Conservation (phyloP, 2,888 invertebrate species). For the Tipula confusa region DNA sequence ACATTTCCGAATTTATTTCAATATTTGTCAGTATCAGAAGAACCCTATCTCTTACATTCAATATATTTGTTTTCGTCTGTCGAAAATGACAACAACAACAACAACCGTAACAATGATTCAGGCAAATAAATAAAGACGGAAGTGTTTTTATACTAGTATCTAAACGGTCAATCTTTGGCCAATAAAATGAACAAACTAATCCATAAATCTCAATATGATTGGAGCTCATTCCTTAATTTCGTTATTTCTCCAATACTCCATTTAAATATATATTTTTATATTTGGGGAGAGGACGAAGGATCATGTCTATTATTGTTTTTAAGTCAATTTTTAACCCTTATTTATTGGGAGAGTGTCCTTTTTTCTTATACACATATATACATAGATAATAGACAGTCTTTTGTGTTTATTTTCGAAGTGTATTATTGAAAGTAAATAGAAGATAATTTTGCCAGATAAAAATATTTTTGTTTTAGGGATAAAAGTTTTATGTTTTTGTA, state of each 20-base stretch:
- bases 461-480: not conserved
- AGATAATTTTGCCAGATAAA: constrained; percentile 20
- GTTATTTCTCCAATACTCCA: too few species aligned
- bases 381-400: not conserved
- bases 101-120: not conserved
- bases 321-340: constrained; percentile 28
- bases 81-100: not conserved
- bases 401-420: constrained; percentile 20
- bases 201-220: constrained; percentile 36
- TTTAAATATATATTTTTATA: not conserved
- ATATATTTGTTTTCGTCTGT: constrained; percentile 3
- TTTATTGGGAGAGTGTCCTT: constrained; percentile 21
- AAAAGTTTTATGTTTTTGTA: not conserved
- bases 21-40: constrained; percentile 3
- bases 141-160: too few species aligned
- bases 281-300: not conserved
- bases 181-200: constrained; percentile 37
- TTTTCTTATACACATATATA: not conserved
- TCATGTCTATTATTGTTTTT: not conserved
- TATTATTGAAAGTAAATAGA: constrained; percentile 12
- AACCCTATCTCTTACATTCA: not conserved
- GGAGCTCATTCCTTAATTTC: not conserved
- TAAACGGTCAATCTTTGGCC: constrained; percentile 38
- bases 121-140: not conserved
- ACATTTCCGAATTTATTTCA: not conserved